These are phyloP conservation scores for Leptinotarsa tumamoca DNA, from an alignment of 2,888 invertebrate species.

Conservation along the genomic window DNA sequence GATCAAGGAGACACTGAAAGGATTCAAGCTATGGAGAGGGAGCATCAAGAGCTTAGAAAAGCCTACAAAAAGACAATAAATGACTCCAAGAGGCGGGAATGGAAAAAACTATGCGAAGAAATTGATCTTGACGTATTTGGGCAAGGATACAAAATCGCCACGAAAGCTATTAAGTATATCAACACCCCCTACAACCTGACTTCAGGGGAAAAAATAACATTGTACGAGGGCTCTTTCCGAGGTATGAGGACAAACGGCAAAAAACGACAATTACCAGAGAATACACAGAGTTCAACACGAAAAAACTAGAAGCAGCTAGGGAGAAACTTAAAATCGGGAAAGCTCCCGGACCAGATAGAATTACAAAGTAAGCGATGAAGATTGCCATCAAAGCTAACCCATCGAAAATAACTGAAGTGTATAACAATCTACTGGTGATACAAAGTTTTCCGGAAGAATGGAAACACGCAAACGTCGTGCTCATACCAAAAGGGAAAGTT, in stretches of 20 bases:
- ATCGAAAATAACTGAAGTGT: neutral
- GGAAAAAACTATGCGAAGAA: constrained; percentile 21
- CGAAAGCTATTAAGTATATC: constrained; percentile 7
- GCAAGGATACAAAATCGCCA: constrained; percentile 39
- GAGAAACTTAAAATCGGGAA: constrained; percentile 18
- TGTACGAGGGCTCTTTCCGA: constrained; percentile 16
- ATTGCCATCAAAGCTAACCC: constrained; percentile 1
- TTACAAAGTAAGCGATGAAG: neutral
- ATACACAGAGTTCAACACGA: neutral
- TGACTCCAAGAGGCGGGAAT: neutral
- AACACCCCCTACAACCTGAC: constrained; percentile 8
- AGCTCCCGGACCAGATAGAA: constrained; percentile 14
- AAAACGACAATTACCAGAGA: neutral
- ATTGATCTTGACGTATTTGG: constrained; percentile 39
- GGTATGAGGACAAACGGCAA: neutral
- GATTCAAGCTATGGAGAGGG: neutral
- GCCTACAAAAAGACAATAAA: no score
- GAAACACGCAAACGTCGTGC: constrained; percentile 33
- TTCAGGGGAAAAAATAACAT: neutral
- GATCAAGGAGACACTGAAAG: neutral
- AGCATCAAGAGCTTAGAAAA: neutral
- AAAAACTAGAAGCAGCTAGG: neutral
- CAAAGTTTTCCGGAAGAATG: constrained; percentile 35
- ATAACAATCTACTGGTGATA: constrained; percentile 24
- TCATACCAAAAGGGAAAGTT: constrained; percentile 31